Evolutionary conservation across 1,140 invertebrate genomes (phyloP).

Genomic region (Platorchestia sp.): DNA sequence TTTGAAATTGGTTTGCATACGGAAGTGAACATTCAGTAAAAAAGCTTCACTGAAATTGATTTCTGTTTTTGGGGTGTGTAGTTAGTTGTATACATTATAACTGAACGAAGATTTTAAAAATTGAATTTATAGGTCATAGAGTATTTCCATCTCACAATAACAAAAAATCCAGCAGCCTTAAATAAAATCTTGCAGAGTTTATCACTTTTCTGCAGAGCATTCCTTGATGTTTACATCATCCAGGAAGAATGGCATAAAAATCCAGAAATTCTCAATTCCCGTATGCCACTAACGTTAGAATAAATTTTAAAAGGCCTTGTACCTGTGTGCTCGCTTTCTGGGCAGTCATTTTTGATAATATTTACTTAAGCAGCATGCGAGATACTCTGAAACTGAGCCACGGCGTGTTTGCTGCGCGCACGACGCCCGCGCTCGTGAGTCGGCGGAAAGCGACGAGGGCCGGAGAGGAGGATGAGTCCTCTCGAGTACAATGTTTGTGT

Average conservation of each 20-base stretch:
- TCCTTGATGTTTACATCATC: not conserved
- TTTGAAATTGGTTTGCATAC: not conserved
- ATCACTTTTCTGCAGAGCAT: not conserved
- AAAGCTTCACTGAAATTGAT: too few relatives aligned
- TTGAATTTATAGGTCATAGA: too few relatives aligned
- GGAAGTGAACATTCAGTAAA: too few relatives aligned
- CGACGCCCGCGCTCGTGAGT: not conserved
- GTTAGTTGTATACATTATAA: not conserved
- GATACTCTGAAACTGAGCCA: conserved; percentile 2
- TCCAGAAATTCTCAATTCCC: not conserved
- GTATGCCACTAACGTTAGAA: not conserved
- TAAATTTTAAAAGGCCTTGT: not conserved
- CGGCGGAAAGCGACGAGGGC: not conserved
- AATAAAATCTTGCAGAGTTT: not conserved
- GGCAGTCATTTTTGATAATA: conserved; percentile 26
- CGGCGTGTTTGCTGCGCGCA: not conserved
- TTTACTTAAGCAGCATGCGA: not conserved
- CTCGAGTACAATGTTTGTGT: conserved; percentile 17
- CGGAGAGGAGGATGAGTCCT: not conserved
- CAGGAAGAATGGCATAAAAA: not conserved
- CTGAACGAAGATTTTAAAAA: not conserved
- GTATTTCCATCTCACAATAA: too few relatives aligned
- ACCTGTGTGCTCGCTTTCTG: not conserved
- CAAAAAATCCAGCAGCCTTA: not conserved
- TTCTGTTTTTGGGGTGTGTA: not conserved